A percentile compares a stretch with the other conserved stretches of the same genome.
Evolutionary conservation across 2,113 vertebrate species (phyloP).

Genomic region (Maylandia zebra): DNA sequence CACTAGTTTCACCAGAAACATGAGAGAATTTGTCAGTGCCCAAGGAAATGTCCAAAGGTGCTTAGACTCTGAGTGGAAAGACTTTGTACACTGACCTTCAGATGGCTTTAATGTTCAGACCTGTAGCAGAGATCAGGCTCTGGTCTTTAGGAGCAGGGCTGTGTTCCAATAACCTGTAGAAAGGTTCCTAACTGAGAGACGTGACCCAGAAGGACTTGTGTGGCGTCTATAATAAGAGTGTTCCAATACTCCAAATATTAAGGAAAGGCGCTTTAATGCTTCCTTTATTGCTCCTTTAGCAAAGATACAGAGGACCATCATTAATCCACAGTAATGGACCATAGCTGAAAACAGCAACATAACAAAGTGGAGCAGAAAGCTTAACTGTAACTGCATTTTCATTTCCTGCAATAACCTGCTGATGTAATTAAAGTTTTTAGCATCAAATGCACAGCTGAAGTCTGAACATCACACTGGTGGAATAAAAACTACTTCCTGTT

Average conservation of each 20-base stretch:
- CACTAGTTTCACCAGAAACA: not conserved
- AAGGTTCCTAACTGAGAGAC: not conserved
- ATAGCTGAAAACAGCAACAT: not conserved
- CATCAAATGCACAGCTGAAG: not conserved
- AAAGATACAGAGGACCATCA: not conserved
- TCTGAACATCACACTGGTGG: not conserved
- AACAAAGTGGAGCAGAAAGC: not conserved
- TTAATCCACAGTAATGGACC: not conserved
- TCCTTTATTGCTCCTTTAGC: not conserved
- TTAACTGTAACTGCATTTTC: not conserved
- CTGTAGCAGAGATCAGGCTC: not conserved
- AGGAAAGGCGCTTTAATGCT: not conserved
- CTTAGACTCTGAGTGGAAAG: not conserved
- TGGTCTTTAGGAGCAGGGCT: not conserved
- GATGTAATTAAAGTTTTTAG: accelerated
- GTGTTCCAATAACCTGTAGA: not conserved
- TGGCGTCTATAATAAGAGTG: not conserved
- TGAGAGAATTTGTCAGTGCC: not conserved
- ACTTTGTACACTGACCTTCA: not conserved
- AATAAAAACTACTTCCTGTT: not conserved
- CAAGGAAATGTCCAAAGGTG: not conserved
- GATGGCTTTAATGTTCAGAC: constrained; percentile 41
- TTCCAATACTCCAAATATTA: not conserved
- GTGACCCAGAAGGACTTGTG: not conserved
- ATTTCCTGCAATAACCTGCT: not conserved